A percentile compares a stretch with the other conserved stretches of the same genome.
These are phyloP conservation scores for Cheirogaleus major DNA, from an alignment of 2,797 vertebrate genomes.

Conservation along the genomic window DNA sequence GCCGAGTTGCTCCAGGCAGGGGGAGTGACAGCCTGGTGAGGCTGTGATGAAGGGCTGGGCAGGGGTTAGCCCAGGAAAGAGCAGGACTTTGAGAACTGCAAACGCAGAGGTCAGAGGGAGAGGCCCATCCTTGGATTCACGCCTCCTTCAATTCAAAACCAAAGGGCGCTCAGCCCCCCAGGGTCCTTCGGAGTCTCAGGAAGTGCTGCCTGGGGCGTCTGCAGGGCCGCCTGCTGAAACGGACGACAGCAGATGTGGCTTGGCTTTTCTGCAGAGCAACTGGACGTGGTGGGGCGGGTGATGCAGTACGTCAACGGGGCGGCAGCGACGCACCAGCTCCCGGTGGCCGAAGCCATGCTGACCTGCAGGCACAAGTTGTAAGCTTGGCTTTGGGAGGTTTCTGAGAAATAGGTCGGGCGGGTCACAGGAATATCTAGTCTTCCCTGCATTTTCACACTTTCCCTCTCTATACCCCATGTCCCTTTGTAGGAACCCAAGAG, in stretches of 20 bases:
- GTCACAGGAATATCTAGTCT: not conserved
- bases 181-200: not conserved
- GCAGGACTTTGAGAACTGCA: not conserved
- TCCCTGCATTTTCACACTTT: not conserved
- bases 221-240: not conserved
- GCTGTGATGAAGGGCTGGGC: too few relatives aligned
- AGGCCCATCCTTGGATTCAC: not conserved
- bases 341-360: conserved; percentile 98
- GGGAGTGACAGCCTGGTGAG: not conserved
- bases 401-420: not conserved
- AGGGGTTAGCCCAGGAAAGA: not conserved
- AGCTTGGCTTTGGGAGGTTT: conserved; percentile 70
- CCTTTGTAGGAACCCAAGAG: not conserved
- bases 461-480: not conserved
- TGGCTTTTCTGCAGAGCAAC: conserved; percentile 86
- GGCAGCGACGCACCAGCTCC: conserved; percentile 94
- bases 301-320: conserved; percentile 93
- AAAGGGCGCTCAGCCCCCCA: not conserved
- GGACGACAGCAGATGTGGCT: too few relatives aligned
- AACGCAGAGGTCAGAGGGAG: not conserved
- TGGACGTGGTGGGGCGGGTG: conserved; percentile 94
- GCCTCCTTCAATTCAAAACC: not conserved
- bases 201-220: not conserved
- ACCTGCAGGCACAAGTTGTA: conserved; percentile 98
- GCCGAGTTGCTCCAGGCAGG: not conserved